A percentile compares a stretch with the other conserved stretches of the same genome.
These are phyloP conservation scores for Puma concolor DNA, from an alignment of 2,113 vertebrate species.

Conservation along the genomic window DNA sequence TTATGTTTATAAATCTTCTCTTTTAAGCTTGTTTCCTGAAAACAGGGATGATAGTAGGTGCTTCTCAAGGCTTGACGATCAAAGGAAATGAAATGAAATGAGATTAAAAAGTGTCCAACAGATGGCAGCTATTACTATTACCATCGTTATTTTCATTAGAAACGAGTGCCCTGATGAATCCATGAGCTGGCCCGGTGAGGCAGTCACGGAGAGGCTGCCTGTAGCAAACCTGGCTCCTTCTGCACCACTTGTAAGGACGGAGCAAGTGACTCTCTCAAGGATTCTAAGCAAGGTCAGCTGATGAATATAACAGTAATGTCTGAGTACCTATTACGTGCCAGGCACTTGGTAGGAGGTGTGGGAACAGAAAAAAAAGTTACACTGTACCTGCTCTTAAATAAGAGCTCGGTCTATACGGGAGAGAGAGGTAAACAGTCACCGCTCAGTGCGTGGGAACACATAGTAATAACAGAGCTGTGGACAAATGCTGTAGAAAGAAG, in stretches of 20 bases:
- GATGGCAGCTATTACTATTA: background rate
- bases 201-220: background rate
- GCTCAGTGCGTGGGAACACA: background rate
- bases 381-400: background rate
- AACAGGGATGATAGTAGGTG: background rate
- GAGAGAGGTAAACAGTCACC: background rate
- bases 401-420: background rate
- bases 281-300: background rate
- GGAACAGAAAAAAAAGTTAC: background rate
- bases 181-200: background rate
- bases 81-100: slow-evolving; percentile 18
- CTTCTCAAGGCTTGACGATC: background rate
- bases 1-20: slow-evolving; percentile 5
- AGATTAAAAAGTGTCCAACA: background rate
- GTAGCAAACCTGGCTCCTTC: background rate
- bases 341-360: background rate
- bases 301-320: background rate
- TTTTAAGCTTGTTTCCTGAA: slow-evolving; percentile 49
- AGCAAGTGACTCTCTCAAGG: background rate
- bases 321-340: background rate
- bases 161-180: background rate
- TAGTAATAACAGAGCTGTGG: background rate
- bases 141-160: background rate
- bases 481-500: background rate
- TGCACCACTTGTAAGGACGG: background rate